Percentiles rank a stretch among this genome's conserved stretches.
phyloP scores from a whole-genome alignment of 2,797 vertebrate species.

The Erpetoichthys calabaricus region DNA sequence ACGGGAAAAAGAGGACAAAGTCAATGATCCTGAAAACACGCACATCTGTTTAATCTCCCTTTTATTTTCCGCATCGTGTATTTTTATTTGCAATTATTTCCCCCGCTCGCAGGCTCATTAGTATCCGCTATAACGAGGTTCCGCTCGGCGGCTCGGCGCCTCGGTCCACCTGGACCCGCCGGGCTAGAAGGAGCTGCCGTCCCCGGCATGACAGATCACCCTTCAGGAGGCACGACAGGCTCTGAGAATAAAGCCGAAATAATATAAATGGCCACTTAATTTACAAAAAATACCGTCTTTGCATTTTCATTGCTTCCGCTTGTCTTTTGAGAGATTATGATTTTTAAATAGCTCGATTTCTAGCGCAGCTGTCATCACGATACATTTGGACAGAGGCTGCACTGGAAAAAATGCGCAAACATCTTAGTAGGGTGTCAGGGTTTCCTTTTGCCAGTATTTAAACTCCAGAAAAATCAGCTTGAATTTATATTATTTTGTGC shows the following conservation, averaged over 20 bases:
- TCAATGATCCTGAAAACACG: constrained; percentile 77
- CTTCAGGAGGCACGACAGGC: neutral
- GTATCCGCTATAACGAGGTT: constrained; percentile 50
- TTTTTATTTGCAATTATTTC: constrained; percentile 82
- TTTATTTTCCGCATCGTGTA: constrained; percentile 90
- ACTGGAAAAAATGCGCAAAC: too few species aligned
- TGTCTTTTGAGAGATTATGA: too few species aligned
- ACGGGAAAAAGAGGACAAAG: constrained; percentile 54
- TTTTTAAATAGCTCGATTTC: too few species aligned
- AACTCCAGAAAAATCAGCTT: too few species aligned
- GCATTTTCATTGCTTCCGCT: constrained; percentile 1
- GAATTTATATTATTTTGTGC: too few species aligned
- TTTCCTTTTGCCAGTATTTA: too few species aligned
- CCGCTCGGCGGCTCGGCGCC: constrained; percentile 37
- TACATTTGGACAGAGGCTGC: too few species aligned
- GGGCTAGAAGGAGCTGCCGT: constrained; percentile 2
- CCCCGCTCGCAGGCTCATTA: constrained; percentile 57
- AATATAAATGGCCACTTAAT: constrained; percentile 12
- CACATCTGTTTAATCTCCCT: constrained; percentile 87
- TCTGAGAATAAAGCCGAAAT: neutral
- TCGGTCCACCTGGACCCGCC: constrained; percentile 52
- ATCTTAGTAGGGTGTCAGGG: too few species aligned
- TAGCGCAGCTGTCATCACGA: too few species aligned
- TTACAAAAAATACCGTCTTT: constrained; percentile 33
- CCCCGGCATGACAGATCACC: neutral